Base-by-base conservation (phyloP, 2,888 invertebrate genomes). In the Chrysolina haemoptera region DNA sequence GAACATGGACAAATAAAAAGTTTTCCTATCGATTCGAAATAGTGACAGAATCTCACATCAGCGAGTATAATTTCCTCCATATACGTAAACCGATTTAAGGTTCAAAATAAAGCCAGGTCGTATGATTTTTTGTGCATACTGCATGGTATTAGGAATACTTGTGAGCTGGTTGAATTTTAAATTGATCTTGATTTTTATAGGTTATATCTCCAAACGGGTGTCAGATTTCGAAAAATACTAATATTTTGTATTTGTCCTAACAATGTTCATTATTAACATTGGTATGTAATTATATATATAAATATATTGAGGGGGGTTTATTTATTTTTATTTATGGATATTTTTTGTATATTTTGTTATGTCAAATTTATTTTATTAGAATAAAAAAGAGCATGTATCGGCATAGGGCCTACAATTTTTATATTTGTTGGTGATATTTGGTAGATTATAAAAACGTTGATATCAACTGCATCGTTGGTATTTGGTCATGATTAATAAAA, bases 1-100 rank as follows among this genome's bases (percentile, higher is more conserved):
- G 91, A 92, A 81, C 90, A 91, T 43, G 91, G 91, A 1, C 89
- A 90, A 73, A 88, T 89, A 69, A 87, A 86, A 78, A 84, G 84
- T 76, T 88, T 88, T 80, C 84, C 87, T 20, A 76, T 88, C 71
- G 87, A 88, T 82, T 81, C 87, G 68, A 87, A 82, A 71, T 84
- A 78, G 79, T 9, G 14, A 14, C 3, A 48, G 41, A 46, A 18
- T 16, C 14, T 69, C 55, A 55, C 1, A 14, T 55, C 18, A 35
- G 59, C 27, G 14, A 35, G 35, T 27, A 59, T 22, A n/a, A 27
- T n/a, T 14, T 9, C 27, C 59, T 35, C 59, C n/a, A 59, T 59
- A 59, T 59, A 59, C 59, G 35, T 35, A 59, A 59, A 14, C n/a
- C 16, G n/a, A 14, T 59, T n/a, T 27, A 59, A 59, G 59, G 2